Conservation (phyloP, 1,140 invertebrate species). For the Stegodyphus mimosarum region DNA sequence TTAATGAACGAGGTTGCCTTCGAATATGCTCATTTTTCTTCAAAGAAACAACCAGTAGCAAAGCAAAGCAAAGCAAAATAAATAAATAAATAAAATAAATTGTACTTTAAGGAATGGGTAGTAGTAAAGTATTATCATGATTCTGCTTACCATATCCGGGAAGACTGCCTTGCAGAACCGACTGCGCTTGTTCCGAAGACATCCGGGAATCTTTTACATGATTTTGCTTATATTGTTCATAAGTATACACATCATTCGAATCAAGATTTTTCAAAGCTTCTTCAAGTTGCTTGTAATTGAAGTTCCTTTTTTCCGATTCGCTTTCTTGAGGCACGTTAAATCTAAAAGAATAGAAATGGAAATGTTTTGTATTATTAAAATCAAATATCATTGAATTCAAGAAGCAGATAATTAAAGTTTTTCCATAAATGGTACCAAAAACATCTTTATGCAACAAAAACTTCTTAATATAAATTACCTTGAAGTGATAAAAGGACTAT, state of each 20-base stretch:
- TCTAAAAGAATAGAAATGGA: slow-evolving; percentile 12
- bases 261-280: slow-evolving; percentile 40
- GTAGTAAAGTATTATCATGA: not conserved
- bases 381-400: too few species aligned
- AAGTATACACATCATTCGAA: slow-evolving; percentile 56
- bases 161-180: slow-evolving; percentile 26
- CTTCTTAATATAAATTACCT: too few species aligned
- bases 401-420: too few species aligned
- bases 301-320: slow-evolving; percentile 30
- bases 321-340: slow-evolving; percentile 41
- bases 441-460: too few species aligned
- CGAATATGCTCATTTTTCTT: too few species aligned
- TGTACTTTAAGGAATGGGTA: not conserved
- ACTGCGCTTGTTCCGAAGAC: slow-evolving; percentile 54
- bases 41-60: too few species aligned
- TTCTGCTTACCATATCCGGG: slow-evolving; percentile 46
- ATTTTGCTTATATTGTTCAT: slow-evolving; percentile 59
- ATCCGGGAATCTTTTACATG: slow-evolving; percentile 61
- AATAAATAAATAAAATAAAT: too few species aligned
- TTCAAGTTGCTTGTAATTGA: slow-evolving; percentile 36
- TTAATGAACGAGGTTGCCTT: too few species aligned
- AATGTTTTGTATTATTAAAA: not conserved
- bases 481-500: too few species aligned
- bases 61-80: too few species aligned
- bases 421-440: too few species aligned